These are phyloP conservation scores for Hydraecia micacea DNA, from an alignment of 2,888 invertebrate species.

Conservation along the genomic window DNA sequence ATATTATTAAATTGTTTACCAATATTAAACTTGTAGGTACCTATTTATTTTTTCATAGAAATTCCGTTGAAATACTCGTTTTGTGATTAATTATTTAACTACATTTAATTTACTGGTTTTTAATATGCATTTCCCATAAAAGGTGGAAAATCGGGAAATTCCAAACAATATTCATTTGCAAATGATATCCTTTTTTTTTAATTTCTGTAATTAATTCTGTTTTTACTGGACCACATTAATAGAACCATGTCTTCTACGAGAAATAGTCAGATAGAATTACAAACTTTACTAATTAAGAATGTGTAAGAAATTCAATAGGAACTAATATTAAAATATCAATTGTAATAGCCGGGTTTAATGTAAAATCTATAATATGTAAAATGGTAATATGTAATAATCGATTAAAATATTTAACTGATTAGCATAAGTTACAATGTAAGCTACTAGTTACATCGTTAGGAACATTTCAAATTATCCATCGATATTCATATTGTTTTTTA, in stretches of 20 bases:
- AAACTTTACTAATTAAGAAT: constrained; percentile 15
- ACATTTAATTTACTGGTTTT: background rate
- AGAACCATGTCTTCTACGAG: background rate
- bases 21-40: background rate
- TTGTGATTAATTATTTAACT: background rate
- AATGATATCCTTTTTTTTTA: background rate
- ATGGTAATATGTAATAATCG: constrained; percentile 54
- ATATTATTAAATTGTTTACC: background rate
- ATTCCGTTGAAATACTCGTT: background rate
- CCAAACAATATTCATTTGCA: background rate
- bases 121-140: background rate
- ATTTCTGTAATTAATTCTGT: background rate
- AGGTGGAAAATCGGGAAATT: background rate
- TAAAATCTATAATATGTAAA: constrained; percentile 42
- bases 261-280: constrained; percentile 16
- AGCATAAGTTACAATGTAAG: constrained; percentile 67
- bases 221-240: background rate
- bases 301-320: constrained; percentile 43
- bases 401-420: constrained; percentile 70
- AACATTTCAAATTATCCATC: constrained; percentile 69
- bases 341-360: constrained; percentile 54
- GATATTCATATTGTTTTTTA: constrained; percentile 71
- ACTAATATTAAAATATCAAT: constrained; percentile 42
- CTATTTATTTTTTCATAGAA: background rate
- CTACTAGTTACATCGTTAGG: constrained; percentile 65